Conservation (phyloP, 35 echinoderm and acorn worm genomes). For the Diadema setosum region DNA sequence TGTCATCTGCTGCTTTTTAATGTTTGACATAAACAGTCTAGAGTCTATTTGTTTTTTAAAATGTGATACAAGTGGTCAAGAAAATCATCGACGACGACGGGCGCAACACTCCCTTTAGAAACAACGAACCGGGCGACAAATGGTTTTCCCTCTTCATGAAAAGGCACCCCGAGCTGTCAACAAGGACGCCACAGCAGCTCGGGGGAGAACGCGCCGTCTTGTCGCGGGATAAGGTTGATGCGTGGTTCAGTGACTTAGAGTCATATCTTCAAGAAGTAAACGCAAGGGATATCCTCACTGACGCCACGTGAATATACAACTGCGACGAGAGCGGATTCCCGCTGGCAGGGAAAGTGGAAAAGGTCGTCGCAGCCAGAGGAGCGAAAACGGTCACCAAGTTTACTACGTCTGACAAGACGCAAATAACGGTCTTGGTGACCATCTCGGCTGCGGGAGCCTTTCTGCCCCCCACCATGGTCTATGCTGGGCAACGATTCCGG, state of each 20-base stretch:
- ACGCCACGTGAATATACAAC: constrained; percentile 39
- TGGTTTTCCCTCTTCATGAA: not conserved
- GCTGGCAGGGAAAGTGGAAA: constrained; percentile 32
- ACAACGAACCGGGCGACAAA: not conserved
- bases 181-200: not conserved
- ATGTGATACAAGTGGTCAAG: no score
- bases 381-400: constrained; percentile 2
- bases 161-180: not conserved
- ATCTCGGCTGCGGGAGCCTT: constrained; percentile 3
- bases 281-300: not conserved
- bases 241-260: not conserved
- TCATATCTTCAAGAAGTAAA: not conserved
- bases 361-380: constrained; percentile 18
- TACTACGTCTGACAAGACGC: not conserved
- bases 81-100: not conserved
- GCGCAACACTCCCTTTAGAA: not conserved
- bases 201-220: not conserved
- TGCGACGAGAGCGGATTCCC: constrained; percentile 51
- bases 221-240: not conserved
- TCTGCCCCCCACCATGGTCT: constrained; percentile 45
- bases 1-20: no score
- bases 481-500: constrained; percentile 12
- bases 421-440: constrained; percentile 47
- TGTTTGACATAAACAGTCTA: no score
- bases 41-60: no score